Evolutionary conservation across 2,888 invertebrate genomes (phyloP).

Genomic region (Marronus borbonicus): DNA sequence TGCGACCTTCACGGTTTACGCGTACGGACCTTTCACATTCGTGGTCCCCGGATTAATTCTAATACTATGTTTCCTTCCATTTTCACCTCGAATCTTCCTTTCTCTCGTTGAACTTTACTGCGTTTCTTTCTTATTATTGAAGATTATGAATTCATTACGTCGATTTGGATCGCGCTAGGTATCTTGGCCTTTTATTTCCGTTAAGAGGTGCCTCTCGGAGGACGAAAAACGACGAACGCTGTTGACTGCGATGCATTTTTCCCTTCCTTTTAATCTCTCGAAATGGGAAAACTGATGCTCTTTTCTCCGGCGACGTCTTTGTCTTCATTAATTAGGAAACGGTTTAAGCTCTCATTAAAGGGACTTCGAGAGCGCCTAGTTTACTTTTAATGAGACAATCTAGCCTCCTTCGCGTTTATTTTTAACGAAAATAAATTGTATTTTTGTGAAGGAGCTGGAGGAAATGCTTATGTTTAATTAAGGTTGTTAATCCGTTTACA

Average conservation of each 20-base stretch:
- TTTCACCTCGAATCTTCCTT: constrained; percentile 1
- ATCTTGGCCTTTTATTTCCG: constrained; percentile 50
- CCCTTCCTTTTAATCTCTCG: not conserved
- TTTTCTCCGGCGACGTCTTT: constrained; percentile 10
- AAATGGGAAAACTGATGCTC: constrained; percentile 6
- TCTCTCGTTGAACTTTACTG: not conserved
- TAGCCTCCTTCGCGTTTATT: constrained; percentile 9
- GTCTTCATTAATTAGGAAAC: constrained; percentile 27
- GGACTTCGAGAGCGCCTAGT: constrained; percentile 1
- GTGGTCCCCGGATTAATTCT: constrained; percentile 52
- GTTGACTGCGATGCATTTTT: constrained; percentile 10
- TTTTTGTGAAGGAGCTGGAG: not conserved
- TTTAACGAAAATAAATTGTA: not conserved
- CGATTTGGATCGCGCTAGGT: constrained; percentile 52
- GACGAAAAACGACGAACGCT: not conserved
- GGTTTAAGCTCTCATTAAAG: constrained; percentile 16
- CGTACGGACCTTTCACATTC: too few relatives aligned
- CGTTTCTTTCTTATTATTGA: constrained; percentile 13
- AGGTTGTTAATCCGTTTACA: too few relatives aligned
- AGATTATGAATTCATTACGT: constrained; percentile 51
- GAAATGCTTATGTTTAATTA: not conserved
- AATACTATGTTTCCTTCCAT: constrained; percentile 41
- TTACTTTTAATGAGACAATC: constrained; percentile 44
- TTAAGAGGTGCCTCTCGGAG: not conserved
- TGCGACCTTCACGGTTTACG: too few relatives aligned